phyloP scores from a whole-genome alignment of 2,888 invertebrate species.

The Microctonus hyperodae region DNA sequence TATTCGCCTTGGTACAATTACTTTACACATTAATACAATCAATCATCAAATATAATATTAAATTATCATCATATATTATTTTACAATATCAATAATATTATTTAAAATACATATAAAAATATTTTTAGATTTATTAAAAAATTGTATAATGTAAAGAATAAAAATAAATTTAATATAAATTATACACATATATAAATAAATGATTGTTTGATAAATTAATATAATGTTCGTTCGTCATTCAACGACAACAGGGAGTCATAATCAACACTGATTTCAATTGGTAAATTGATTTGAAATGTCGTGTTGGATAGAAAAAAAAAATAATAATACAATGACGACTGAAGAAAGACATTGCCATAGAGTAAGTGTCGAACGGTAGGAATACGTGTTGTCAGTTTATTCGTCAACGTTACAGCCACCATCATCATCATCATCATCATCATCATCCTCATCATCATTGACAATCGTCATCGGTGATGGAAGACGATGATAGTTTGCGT shows the following conservation, averaged over 20 bases:
- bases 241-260: constrained; percentile 19
- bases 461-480: constrained; percentile 9
- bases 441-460: constrained; percentile 16
- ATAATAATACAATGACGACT: constrained; percentile 6
- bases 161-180: constrained; percentile 28
- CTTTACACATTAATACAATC: constrained; percentile 54
- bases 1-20: constrained; percentile 63
- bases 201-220: constrained; percentile 20
- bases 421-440: constrained; percentile 31
- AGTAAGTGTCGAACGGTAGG: constrained; percentile 1
- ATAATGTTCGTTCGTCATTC: constrained; percentile 24
- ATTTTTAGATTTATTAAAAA: constrained; percentile 4
- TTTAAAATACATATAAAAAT: neutral
- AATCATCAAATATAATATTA: constrained; percentile 17
- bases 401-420: constrained; percentile 32
- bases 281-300: constrained; percentile 58
- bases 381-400: constrained; percentile 15
- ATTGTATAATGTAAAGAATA: too few relatives aligned
- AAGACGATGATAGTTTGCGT: constrained; percentile 14
- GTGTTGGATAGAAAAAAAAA: constrained; percentile 32
- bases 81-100: neutral
- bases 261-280: constrained; percentile 61
- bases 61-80: neutral
- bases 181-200: constrained; percentile 20
- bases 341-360: constrained; percentile 33